A percentile compares a stretch with the other conserved stretches of the same genome.
These are phyloP conservation scores for Catagonus wagneri DNA, from an alignment of 2,113 vertebrate species.

Conservation along the genomic window DNA sequence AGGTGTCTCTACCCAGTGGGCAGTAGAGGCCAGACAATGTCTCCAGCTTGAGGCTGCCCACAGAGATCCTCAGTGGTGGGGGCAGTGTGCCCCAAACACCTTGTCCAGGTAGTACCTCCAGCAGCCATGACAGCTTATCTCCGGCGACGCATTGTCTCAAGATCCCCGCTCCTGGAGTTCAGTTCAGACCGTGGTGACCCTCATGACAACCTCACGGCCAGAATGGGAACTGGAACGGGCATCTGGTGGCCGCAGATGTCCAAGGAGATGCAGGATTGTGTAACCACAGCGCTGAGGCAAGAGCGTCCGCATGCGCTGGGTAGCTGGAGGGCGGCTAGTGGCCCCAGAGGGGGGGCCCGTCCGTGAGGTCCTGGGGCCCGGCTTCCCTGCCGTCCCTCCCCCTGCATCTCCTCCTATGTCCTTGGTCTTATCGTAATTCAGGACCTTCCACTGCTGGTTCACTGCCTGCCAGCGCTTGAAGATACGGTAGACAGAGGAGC, in stretches of 20 bases:
- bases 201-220: slow-evolving; percentile 96
- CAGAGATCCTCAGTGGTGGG: slow-evolving; percentile 68
- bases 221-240: slow-evolving; percentile 90
- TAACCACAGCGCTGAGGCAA: slow-evolving; percentile 97
- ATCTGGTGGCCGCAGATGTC: slow-evolving; percentile 94
- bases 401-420: slow-evolving; percentile 94
- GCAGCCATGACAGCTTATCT: slow-evolving; percentile 60
- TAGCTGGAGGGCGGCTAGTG: slow-evolving; percentile 87
- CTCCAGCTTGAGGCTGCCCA: slow-evolving; percentile 70
- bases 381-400: slow-evolving; percentile 87
- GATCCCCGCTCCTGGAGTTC: slow-evolving; percentile 61
- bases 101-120: slow-evolving; percentile 60
- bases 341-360: slow-evolving; percentile 89
- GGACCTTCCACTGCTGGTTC: slow-evolving; percentile 97
- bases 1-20: slow-evolving; percentile 54
- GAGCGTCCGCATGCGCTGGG: slow-evolving; percentile 95
- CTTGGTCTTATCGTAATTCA: slow-evolving; percentile 97
- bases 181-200: slow-evolving; percentile 95
- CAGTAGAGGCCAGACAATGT: slow-evolving; percentile 71
- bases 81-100: slow-evolving; percentile 56
- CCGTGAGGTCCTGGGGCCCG: slow-evolving; percentile 88
- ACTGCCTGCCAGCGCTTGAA: slow-evolving; percentile 98
- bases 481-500: slow-evolving; percentile 96
- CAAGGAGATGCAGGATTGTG: slow-evolving; percentile 96
- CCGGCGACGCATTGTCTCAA: slow-evolving; percentile 45